Evolutionary conservation across 1,140 invertebrate genomes (phyloP).

Genomic region (Eufriesea mexicana): DNA sequence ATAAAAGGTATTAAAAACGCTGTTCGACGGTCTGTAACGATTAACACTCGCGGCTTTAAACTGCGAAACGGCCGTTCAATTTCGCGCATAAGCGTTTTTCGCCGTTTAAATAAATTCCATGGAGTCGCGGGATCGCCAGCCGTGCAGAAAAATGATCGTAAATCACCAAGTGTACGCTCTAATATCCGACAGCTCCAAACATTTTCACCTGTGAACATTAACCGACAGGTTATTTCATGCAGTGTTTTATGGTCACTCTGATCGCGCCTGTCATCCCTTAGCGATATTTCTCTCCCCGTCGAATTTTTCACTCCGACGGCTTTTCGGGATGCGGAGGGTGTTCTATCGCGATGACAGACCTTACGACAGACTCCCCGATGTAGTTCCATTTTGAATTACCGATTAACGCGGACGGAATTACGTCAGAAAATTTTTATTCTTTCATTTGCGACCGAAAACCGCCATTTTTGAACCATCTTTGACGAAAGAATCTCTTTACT

Average conservation of each 20-base stretch:
- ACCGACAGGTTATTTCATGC: slow-evolving; percentile 20
- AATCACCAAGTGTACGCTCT: slow-evolving; percentile 10
- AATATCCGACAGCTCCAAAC: slow-evolving; percentile 27
- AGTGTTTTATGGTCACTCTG: slow-evolving; percentile 22
- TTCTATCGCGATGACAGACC: background rate
- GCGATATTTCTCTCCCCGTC: background rate
- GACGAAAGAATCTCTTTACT: no score
- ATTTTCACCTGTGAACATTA: slow-evolving; percentile 33
- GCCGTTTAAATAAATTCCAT: slow-evolving; percentile 18
- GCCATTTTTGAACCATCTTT: no score
- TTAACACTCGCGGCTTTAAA: slow-evolving; percentile 5
- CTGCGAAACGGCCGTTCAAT: slow-evolving; percentile 2
- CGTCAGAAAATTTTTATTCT: no score
- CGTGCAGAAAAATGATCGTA: slow-evolving; percentile 8
- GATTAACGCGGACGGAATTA: no score
- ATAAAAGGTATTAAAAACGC: background rate
- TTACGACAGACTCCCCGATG: no score
- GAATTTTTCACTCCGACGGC: background rate
- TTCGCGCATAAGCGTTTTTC: background rate
- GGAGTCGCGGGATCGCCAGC: background rate
- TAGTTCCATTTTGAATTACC: no score
- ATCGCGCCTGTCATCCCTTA: slow-evolving; percentile 8
- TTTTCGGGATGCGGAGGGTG: no score
- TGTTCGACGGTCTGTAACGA: background rate
- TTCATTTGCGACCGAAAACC: no score